Evolutionary conservation across 2,888 invertebrate genomes (phyloP).

Genomic region (Caenorhabditis zanzibari): DNA sequence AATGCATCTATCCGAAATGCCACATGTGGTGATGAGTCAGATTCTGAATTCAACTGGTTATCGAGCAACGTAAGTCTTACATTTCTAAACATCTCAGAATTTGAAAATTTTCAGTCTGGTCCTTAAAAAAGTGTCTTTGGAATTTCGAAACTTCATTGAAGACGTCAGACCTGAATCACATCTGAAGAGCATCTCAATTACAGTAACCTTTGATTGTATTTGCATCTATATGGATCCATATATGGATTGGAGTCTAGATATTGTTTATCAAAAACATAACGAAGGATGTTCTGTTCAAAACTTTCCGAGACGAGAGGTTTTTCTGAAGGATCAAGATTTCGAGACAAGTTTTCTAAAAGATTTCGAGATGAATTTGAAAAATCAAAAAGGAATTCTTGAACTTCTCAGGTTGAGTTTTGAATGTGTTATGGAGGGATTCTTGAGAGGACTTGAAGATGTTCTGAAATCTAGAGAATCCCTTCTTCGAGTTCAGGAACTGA

Average conservation of each 20-base stretch:
- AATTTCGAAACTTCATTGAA: background rate
- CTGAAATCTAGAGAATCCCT: background rate
- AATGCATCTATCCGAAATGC: no score
- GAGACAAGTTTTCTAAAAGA: background rate
- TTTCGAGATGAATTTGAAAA: background rate
- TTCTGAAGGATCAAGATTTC: background rate
- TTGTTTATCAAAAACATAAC: background rate
- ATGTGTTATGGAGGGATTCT: background rate
- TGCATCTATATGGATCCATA: slow-evolving; percentile 21
- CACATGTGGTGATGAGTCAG: no score
- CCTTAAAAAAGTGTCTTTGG: background rate
- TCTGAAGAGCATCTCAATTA: slow-evolving; percentile 17
- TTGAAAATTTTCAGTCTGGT: slow-evolving; percentile 3
- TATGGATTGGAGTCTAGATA: slow-evolving; percentile 12
- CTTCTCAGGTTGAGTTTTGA: slow-evolving; percentile 5
- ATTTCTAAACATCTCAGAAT: background rate
- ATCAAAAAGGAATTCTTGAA: background rate
- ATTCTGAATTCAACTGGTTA: no score
- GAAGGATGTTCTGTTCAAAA: background rate
- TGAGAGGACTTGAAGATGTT: background rate
- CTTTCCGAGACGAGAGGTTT: background rate
- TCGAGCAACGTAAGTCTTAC: no score
- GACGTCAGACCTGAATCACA: background rate
- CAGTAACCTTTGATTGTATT: background rate
- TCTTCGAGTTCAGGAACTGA: slow-evolving; percentile 13